phyloP scores from a whole-genome alignment of 2,797 vertebrate genomes.

The Alosa sapidissima region DNA sequence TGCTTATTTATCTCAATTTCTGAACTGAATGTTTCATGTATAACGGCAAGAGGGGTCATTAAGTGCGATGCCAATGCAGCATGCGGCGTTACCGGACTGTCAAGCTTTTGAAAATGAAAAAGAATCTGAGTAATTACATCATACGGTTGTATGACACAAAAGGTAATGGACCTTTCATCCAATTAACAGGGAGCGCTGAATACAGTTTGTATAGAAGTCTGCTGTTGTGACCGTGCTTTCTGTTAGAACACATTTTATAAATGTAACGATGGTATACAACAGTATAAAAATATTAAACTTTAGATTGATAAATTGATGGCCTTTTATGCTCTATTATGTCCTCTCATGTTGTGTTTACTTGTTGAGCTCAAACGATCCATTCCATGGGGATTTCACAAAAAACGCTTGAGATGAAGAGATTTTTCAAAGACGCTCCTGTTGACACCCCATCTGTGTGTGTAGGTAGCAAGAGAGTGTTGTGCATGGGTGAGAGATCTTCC shows the following conservation, averaged over 20 bases:
- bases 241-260: slow-evolving; percentile 75
- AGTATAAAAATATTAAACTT: slow-evolving; percentile 71
- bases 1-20: slow-evolving; percentile 46
- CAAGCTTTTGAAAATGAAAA: slow-evolving; percentile 52
- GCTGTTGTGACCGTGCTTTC: slow-evolving; percentile 69
- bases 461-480: slow-evolving; percentile 6
- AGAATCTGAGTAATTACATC: slow-evolving; percentile 51
- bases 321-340: slow-evolving; percentile 52
- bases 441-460: slow-evolving; percentile 25
- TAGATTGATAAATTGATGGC: slow-evolving; percentile 65
- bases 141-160: slow-evolving; percentile 47
- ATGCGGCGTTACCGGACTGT: slow-evolving; percentile 56
- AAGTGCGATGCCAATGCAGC: slow-evolving; percentile 44
- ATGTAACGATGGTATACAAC: slow-evolving; percentile 68
- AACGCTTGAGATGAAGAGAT: neutral
- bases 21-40: slow-evolving; percentile 44
- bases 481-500: slow-evolving; percentile 11
- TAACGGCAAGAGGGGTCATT: slow-evolving; percentile 39
- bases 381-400: neutral
- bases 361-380: neutral
- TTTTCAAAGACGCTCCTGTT: slow-evolving; percentile 18
- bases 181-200: slow-evolving; percentile 56
- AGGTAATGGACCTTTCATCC: slow-evolving; percentile 53
- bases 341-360: slow-evolving; percentile 8
- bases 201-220: slow-evolving; percentile 71